Conservation (phyloP, 37 sponge, comb jelly and placozoan genomes). For the Haliclona indistincta region DNA sequence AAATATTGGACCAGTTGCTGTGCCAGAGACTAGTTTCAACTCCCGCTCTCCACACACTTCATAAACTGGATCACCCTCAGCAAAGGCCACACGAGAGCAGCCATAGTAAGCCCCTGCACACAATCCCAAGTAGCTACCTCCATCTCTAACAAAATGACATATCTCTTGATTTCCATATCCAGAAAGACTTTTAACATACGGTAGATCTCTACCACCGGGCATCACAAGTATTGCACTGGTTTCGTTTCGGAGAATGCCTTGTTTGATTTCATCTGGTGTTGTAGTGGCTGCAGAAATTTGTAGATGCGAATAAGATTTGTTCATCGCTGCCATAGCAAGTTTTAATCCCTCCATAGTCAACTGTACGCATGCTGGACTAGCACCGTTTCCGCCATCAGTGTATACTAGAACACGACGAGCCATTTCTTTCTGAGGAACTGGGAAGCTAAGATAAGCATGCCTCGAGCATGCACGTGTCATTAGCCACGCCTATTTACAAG, state of each 20-base stretch:
- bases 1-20: conserved; percentile 64
- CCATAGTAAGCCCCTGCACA: conserved; percentile 94
- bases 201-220: conserved; percentile 89
- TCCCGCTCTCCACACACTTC: conserved; percentile 70
- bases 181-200: conserved; percentile 61
- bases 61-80: conserved; percentile 64
- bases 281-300: conserved; percentile 31
- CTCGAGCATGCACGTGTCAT: neutral
- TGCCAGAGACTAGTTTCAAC: conserved; percentile 70
- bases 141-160: conserved; percentile 60
- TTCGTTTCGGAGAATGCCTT: conserved; percentile 5
- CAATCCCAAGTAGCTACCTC: conserved; percentile 84
- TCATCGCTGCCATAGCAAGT: conserved; percentile 1
- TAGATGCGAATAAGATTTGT: neutral
- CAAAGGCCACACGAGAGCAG: conserved; percentile 56
- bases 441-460: neutral
- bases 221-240: conserved; percentile 62
- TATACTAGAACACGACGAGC: conserved; percentile 75
- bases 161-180: conserved; percentile 74
- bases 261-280: conserved; percentile 43
- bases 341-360: conserved; percentile 40
- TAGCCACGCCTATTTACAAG: neutral
- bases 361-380: conserved; percentile 43
- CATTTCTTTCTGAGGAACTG: neutral
- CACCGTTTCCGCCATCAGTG: conserved; percentile 65